Evolutionary conservation across 2,888 invertebrate species (phyloP).

Genomic region (Bombyx huttoni): DNA sequence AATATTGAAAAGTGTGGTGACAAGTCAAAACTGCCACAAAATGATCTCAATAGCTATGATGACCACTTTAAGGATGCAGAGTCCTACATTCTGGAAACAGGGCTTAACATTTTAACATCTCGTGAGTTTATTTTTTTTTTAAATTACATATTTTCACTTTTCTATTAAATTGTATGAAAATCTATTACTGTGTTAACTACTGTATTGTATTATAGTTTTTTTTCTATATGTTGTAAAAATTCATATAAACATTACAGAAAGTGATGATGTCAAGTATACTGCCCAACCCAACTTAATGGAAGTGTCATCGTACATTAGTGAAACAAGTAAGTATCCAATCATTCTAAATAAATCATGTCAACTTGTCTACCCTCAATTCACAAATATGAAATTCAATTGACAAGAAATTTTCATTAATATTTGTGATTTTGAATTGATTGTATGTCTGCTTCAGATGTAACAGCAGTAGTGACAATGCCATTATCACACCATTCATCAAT

Average conservation of each 20-base stretch:
- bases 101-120: slow-evolving; percentile 47
- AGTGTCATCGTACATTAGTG: slow-evolving; percentile 61
- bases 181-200: too few species aligned
- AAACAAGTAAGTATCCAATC: slow-evolving; percentile 46
- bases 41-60: slow-evolving; percentile 65
- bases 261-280: slow-evolving; percentile 52
- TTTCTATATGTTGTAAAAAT: not conserved
- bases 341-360: too few species aligned
- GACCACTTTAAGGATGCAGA: slow-evolving; percentile 84
- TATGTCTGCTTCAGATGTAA: slow-evolving; percentile 48
- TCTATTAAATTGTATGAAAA: too few species aligned
- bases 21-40: slow-evolving; percentile 33
- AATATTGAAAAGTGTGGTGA: slow-evolving; percentile 29
- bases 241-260: slow-evolving; percentile 29
- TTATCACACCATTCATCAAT: slow-evolving; percentile 57
- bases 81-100: slow-evolving; percentile 80
- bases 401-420: not conserved
- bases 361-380: not conserved
- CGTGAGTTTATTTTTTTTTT: slow-evolving; percentile 33
- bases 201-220: too few species aligned
- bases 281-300: slow-evolving; percentile 61
- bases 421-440: not conserved
- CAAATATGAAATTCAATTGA: not conserved
- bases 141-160: too few species aligned
- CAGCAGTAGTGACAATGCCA: slow-evolving; percentile 65